phyloP scores from a whole-genome alignment of 2,888 invertebrate species.

The Drosophila affinis region DNA sequence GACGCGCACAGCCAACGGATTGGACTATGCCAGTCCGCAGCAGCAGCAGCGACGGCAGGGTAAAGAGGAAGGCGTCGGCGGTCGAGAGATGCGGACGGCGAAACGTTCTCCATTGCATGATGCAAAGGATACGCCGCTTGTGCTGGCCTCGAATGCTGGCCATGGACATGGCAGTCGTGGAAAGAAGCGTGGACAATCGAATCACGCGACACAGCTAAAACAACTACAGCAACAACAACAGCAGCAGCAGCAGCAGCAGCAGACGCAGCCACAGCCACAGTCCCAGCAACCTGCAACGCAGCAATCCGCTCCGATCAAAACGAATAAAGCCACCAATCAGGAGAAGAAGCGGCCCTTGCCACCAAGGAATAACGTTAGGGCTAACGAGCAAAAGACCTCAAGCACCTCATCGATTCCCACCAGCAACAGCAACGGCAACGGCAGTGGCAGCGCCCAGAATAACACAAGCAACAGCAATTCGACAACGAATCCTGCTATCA shows the following conservation, averaged over 20 bases:
- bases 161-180: slow-evolving; percentile 53
- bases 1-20: slow-evolving; percentile 42
- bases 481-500: slow-evolving; percentile 3
- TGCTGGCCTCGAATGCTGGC: slow-evolving; percentile 16
- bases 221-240: slow-evolving; percentile 24
- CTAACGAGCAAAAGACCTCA: slow-evolving; percentile 24
- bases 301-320: slow-evolving; percentile 17
- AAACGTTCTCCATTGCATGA: slow-evolving; percentile 84
- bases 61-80: slow-evolving; percentile 50
- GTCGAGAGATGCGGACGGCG: slow-evolving; percentile 59
- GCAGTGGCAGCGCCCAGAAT: slow-evolving; percentile 28
- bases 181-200: slow-evolving; percentile 57
- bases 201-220: slow-evolving; percentile 22
- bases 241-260: slow-evolving; percentile 36
- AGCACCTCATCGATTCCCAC: slow-evolving; percentile 6
- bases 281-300: slow-evolving; percentile 22
- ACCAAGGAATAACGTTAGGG: slow-evolving; percentile 33
- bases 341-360: slow-evolving; percentile 63
- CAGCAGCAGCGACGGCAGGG: slow-evolving; percentile 50
- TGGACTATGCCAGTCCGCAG: slow-evolving; percentile 45
- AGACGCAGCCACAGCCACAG: slow-evolving; percentile 20
- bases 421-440: slow-evolving; percentile 21
- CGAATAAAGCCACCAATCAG: slow-evolving; percentile 36
- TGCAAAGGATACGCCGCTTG: slow-evolving; percentile 79
- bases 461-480: slow-evolving; percentile 29